Base-by-base conservation (phyloP, 2,797 vertebrate species). In the Carduelis carduelis region DNA sequence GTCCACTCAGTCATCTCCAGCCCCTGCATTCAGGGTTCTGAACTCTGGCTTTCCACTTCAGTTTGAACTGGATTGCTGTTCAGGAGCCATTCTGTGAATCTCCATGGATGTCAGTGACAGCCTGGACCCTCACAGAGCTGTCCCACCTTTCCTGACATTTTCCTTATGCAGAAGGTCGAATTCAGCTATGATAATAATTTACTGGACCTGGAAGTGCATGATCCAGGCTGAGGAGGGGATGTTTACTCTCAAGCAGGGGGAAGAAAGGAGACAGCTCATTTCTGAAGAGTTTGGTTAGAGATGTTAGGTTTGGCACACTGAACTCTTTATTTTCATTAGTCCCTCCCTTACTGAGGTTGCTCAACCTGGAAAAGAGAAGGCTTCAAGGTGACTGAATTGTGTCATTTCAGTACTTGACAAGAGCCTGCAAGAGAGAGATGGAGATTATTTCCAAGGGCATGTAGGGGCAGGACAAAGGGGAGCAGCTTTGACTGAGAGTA, bases 101-200 rank as follows among this genome's bases (percentile, higher is more conserved):
- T 80, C 44, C 1, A 7, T 49, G 34, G n/a, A 11, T 34, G 23
- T 26, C 57, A 57, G 43, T 57, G 56, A 53, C 68, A 91, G 49
- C 74, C 61, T 28, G 39, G 75, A 43, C 30, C 69, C 52, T 74
- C 32, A 34, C 28, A 70, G 46, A 66, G 63, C 57, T 85, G 49
- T 83, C 89, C 78, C 84, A 68, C 49, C 71, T 95, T 90, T 71
- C 60, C 61, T 90, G 89, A 41, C 9, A 24, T 91, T 91, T 90
- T 94, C 86, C n/a, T 81, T 87, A 81, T 72, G 72, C 82, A 90
- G 72, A 88, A 94, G 82, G 76, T 83, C 82, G 88, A 75, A 86
- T 72, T 86, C n/a, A 71, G 65, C 88, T 83, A 83, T 68, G 28
- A 27, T 59, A 17, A 56, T 85, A 83, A 95, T 78, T 94, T 90